Conservation (phyloP, 2,888 invertebrate genomes). For the Xestia c-nigrum region DNA sequence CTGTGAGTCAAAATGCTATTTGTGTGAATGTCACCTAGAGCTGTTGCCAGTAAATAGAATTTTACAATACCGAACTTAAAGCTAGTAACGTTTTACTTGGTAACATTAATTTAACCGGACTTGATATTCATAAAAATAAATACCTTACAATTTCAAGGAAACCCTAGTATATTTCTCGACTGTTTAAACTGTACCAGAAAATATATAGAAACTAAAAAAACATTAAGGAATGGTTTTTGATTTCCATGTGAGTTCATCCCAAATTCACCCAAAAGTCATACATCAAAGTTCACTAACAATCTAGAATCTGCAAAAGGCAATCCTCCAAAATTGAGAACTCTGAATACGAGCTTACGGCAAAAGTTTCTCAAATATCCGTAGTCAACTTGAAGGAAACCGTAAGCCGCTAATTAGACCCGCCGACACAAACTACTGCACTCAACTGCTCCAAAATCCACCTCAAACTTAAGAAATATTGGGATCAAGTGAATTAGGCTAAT, state of each 20-base stretch:
- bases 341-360: conserved; percentile 16
- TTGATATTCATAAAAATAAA: neutral
- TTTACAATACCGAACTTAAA: neutral
- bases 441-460: conserved; percentile 28
- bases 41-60: conserved; percentile 5
- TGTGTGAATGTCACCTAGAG: conserved; percentile 15
- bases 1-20: conserved; percentile 46
- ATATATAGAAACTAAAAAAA: too few relatives aligned
- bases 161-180: neutral
- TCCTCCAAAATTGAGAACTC: conserved; percentile 21
- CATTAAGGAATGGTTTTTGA: too few relatives aligned
- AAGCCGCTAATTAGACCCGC: conserved; percentile 41
- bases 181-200: neutral
- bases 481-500: conserved; percentile 61
- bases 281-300: conserved; percentile 15
- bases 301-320: conserved; percentile 2
- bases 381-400: conserved; percentile 29
- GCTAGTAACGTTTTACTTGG: neutral
- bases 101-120: neutral
- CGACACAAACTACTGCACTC: conserved; percentile 30
- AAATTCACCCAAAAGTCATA: neutral
- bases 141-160: neutral
- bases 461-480: conserved; percentile 13
- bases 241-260: neutral
- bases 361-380: conserved; percentile 40